Evolutionary conservation across 1,140 invertebrate species (phyloP).

Genomic region (Macrosteles quadrilineatus): DNA sequence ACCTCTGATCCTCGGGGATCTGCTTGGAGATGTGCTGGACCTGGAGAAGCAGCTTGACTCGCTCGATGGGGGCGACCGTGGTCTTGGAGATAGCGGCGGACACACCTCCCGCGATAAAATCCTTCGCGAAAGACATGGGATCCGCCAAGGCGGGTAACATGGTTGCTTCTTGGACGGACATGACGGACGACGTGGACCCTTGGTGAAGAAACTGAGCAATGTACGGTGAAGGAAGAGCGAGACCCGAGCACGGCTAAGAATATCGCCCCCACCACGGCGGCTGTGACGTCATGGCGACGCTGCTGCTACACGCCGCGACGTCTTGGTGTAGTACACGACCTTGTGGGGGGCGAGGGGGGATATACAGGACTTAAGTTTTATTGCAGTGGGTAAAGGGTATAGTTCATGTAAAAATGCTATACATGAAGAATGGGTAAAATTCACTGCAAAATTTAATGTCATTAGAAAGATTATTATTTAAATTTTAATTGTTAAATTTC

Average conservation of each 20-base stretch:
- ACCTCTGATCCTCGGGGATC: constrained; percentile 74
- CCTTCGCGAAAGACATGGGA: constrained; percentile 72
- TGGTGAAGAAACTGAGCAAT: not conserved
- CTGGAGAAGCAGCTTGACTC: constrained; percentile 88
- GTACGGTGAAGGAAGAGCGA: not conserved
- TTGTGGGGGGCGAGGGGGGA: too few species aligned
- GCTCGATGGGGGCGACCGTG: constrained; percentile 84
- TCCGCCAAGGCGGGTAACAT: constrained; percentile 52
- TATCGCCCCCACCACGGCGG: not conserved
- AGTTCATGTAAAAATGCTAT: too few species aligned
- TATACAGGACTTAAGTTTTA: too few species aligned
- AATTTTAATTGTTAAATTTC: too few species aligned
- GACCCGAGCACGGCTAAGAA: constrained; percentile 11
- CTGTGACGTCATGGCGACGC: too few species aligned
- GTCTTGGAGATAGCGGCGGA: constrained; percentile 88
- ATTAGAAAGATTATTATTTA: too few species aligned
- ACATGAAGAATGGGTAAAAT: too few species aligned
- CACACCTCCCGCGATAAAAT: constrained; percentile 83
- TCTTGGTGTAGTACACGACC: too few species aligned
- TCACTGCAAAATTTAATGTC: too few species aligned
- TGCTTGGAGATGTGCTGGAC: constrained; percentile 86
- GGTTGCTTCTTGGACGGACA: not conserved
- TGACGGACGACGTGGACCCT: not conserved
- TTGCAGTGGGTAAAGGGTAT: too few species aligned
- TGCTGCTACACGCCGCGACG: too few species aligned